phyloP scores from a whole-genome alignment of 2,888 invertebrate genomes.

The Lasioglossum lativentre region DNA sequence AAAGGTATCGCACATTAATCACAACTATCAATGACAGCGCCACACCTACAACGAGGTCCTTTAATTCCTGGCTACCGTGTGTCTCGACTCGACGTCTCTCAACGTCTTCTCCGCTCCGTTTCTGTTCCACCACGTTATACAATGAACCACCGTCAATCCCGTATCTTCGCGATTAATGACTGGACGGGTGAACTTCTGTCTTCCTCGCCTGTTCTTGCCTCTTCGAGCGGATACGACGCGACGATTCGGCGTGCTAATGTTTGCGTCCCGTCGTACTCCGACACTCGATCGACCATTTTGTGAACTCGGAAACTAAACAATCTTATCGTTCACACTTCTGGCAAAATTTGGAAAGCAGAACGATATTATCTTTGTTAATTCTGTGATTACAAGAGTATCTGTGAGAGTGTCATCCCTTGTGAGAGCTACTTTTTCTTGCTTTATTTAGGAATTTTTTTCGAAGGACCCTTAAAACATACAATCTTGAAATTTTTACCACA shows the following conservation, averaged over 20 bases:
- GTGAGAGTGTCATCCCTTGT: too few relatives aligned
- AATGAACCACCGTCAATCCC: slow-evolving; percentile 60
- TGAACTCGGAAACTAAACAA: background rate
- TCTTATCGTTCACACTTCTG: background rate
- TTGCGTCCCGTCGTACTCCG: background rate
- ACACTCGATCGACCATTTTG: background rate
- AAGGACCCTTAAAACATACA: too few relatives aligned
- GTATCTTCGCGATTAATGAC: slow-evolving; percentile 76
- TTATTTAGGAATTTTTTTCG: too few relatives aligned
- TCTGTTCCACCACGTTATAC: slow-evolving; percentile 47
- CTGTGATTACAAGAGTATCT: background rate
- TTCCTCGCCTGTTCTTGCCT: slow-evolving; percentile 34
- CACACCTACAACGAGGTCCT: slow-evolving; percentile 48
- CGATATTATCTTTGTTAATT: background rate
- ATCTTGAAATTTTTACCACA: too few relatives aligned
- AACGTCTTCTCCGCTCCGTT: slow-evolving; percentile 44
- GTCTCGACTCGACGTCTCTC: slow-evolving; percentile 47
- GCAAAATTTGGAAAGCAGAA: background rate
- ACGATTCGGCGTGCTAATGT: background rate
- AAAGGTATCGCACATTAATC: slow-evolving; percentile 80
- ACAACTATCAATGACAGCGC: slow-evolving; percentile 82
- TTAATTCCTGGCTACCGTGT: slow-evolving; percentile 54
- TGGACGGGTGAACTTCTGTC: slow-evolving; percentile 59
- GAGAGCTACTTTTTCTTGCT: too few relatives aligned
- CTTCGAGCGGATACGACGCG: slow-evolving; percentile 12